Conservation (phyloP, 2,888 invertebrate genomes). For the Leucoptera coffeella region DNA sequence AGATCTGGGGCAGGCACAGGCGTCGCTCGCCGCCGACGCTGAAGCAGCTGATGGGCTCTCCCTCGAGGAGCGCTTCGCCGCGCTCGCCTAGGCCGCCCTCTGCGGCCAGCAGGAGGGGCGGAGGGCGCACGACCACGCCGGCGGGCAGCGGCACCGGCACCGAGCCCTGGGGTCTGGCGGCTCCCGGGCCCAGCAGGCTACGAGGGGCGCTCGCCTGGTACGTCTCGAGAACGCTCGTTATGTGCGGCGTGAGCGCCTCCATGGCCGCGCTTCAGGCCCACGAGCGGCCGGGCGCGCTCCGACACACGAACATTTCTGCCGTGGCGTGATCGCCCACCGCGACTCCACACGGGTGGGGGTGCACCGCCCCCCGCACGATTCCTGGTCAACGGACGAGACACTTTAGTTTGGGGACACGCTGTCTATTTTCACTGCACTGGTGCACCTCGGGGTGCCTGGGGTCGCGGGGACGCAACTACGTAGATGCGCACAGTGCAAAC, state of each 20-base stretch:
- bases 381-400: no score
- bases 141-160: slow-evolving; percentile 21
- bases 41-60: slow-evolving; percentile 91
- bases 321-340: no score
- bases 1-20: slow-evolving; percentile 90
- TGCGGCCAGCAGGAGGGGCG: slow-evolving; percentile 74
- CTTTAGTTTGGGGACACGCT: no score
- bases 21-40: slow-evolving; percentile 93
- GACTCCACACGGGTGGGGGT: no score
- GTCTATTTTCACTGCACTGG: no score
- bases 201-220: slow-evolving; percentile 91
- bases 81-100: slow-evolving; percentile 79
- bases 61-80: slow-evolving; percentile 84
- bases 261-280: slow-evolving; percentile 25
- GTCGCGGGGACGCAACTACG: slow-evolving; percentile 6
- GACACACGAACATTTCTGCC: slow-evolving; percentile 45
- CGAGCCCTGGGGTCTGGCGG: slow-evolving; percentile 13
- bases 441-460: not conserved
- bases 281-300: slow-evolving; percentile 17
- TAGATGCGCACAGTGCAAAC: slow-evolving; percentile 16
- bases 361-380: no score
- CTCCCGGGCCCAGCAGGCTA: slow-evolving; percentile 82
- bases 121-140: slow-evolving; percentile 47
- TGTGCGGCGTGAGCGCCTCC: slow-evolving; percentile 77
- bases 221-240: slow-evolving; percentile 91